phyloP scores from a whole-genome alignment of 1,140 invertebrate species.

The Pseudoatta argentina region DNA sequence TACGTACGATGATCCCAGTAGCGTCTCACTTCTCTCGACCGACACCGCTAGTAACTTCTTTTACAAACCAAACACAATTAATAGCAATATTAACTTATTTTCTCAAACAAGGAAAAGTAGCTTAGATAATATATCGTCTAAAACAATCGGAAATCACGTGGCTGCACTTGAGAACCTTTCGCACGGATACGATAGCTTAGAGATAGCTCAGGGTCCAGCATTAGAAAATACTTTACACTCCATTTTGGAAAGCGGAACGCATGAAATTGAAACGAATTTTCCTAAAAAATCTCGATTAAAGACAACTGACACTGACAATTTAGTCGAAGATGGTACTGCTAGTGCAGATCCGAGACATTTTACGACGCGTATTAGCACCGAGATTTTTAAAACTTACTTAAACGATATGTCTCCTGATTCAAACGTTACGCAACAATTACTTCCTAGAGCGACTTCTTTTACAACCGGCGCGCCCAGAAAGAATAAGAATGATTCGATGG shows the following conservation, averaged over 20 bases:
- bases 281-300: background rate
- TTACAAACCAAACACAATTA: conserved; percentile 75
- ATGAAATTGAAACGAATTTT: background rate
- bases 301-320: background rate
- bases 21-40: conserved; percentile 72
- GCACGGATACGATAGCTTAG: background rate
- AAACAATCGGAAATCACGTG: background rate
- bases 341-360: background rate
- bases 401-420: conserved; percentile 42
- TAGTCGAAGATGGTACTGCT: background rate
- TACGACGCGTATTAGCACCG: background rate
- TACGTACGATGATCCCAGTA: conserved; percentile 60
- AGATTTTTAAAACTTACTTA: background rate
- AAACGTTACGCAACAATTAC: conserved; percentile 56
- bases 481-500: conserved; percentile 45
- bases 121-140: conserved; percentile 39
- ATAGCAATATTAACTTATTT: conserved; percentile 80
- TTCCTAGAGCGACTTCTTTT: conserved; percentile 5
- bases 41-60: conserved; percentile 82
- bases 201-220: conserved; percentile 40
- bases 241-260: conserved; percentile 71
- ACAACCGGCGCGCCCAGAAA: background rate
- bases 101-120: conserved; percentile 66
- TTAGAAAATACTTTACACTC: conserved; percentile 77
- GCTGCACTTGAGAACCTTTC: conserved; percentile 5